Evolutionary conservation across 2,888 invertebrate genomes (phyloP).

Genomic region (Hetaerina titia): DNA sequence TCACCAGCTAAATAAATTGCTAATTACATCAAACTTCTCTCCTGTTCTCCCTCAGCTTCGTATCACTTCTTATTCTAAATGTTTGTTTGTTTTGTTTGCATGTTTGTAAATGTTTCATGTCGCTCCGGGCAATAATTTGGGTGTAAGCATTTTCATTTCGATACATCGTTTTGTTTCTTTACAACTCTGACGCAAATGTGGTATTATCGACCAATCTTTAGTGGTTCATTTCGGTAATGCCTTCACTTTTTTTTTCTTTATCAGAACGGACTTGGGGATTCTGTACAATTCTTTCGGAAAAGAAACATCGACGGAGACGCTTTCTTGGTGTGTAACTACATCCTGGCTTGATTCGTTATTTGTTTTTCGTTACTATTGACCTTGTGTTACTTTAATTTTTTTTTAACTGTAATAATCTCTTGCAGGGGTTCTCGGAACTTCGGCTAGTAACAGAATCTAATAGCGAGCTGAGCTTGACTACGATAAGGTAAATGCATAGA

Average conservation of each 20-base stretch:
- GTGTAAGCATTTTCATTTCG: background rate
- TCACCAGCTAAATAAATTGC: too few relatives aligned
- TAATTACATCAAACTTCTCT: too few relatives aligned
- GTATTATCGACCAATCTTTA: background rate
- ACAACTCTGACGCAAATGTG: too few relatives aligned
- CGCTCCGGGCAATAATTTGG: background rate
- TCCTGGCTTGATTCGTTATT: background rate
- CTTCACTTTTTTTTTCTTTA: constrained; percentile 69
- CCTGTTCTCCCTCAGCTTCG: too few relatives aligned
- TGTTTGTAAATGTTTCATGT: background rate
- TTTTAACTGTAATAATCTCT: background rate
- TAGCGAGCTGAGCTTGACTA: constrained; percentile 75
- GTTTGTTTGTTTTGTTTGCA: background rate
- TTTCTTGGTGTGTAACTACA: constrained; percentile 74
- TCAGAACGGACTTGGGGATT: constrained; percentile 75
- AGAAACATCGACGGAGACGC: constrained; percentile 75
- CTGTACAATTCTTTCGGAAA: constrained; percentile 74
- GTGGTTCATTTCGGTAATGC: background rate
- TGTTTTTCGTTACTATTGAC: background rate
- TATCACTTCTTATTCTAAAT: too few relatives aligned
- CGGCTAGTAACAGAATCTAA: constrained; percentile 74
- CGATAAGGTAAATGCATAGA: constrained; percentile 74
- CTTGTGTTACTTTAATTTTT: too few relatives aligned
- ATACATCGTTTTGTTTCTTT: background rate
- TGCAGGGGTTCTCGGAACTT: constrained; percentile 76